Conservation (phyloP, 2,113 vertebrate species). For the Caranx ignobilis region DNA sequence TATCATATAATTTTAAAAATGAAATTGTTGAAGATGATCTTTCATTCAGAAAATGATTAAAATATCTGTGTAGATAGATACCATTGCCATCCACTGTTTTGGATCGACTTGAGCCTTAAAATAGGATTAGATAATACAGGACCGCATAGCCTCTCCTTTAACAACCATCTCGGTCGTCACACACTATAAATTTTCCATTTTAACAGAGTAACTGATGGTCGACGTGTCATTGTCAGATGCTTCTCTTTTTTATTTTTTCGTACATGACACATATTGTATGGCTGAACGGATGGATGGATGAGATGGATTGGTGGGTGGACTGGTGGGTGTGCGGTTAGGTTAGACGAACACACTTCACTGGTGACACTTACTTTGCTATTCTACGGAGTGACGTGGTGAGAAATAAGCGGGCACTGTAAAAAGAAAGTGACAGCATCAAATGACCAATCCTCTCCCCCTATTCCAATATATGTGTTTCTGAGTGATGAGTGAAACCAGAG, state of each 20-base stretch:
- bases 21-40: too few relatives aligned
- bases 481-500: slow-evolving; percentile 77
- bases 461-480: slow-evolving; percentile 65
- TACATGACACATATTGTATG: slow-evolving; percentile 40
- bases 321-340: slow-evolving; percentile 50
- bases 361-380: slow-evolving; percentile 67
- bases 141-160: slow-evolving; percentile 36
- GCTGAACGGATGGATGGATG: slow-evolving; percentile 55
- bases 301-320: slow-evolving; percentile 68
- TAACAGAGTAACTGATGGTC: slow-evolving; percentile 42
- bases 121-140: slow-evolving; percentile 28
- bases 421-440: slow-evolving; percentile 77
- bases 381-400: slow-evolving; percentile 43
- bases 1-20: too few relatives aligned
- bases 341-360: slow-evolving; percentile 57
- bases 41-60: too few relatives aligned
- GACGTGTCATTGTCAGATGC: slow-evolving; percentile 41
- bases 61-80: slow-evolving; percentile 3
- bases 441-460: slow-evolving; percentile 68
- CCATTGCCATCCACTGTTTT: not conserved
- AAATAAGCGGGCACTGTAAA: slow-evolving; percentile 65
- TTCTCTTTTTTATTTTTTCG: slow-evolving; percentile 11
- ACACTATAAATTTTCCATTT: slow-evolving; percentile 49
- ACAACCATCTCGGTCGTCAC: slow-evolving; percentile 50
- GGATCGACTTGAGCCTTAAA: slow-evolving; percentile 27